Evolutionary conservation across 92 coral and sea anemone species (phyloP).

Genomic region (Paragorgia papillata): DNA sequence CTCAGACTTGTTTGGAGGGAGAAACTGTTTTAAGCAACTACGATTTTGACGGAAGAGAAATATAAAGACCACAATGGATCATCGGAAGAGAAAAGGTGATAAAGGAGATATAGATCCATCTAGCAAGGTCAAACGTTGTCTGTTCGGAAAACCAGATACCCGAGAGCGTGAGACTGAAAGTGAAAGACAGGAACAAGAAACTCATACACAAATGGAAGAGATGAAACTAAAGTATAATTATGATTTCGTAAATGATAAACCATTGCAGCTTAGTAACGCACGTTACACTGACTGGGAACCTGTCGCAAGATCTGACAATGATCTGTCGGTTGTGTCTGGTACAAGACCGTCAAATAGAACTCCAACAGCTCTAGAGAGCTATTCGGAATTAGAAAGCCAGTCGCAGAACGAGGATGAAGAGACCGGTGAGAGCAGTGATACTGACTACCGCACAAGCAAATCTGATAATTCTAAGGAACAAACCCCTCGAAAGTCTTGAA

Average conservation of each 20-base stretch:
- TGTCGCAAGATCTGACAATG: constrained; percentile 48
- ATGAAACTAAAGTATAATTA: constrained; percentile 75
- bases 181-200: constrained; percentile 21
- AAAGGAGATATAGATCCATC: constrained; percentile 20
- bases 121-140: constrained; percentile 56
- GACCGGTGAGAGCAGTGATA: no score
- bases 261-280: constrained; percentile 56
- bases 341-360: background rate
- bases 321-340: background rate
- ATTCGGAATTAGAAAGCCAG: background rate
- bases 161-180: constrained; percentile 32
- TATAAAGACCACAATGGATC: constrained; percentile 7
- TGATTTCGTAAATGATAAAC: constrained; percentile 76
- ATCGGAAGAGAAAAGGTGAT: constrained; percentile 25
- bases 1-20: constrained; percentile 36
- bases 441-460: no score
- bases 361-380: background rate
- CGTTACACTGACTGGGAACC: constrained; percentile 73
- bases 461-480: no score
- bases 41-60: background rate
- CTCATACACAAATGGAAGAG: constrained; percentile 31
- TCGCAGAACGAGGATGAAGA: no score
- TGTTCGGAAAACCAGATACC: constrained; percentile 67
- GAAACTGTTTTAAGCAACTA: background rate
- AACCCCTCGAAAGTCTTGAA: no score